A percentile compares a stretch with the other conserved stretches of the same genome.
Conservation (phyloP, 2,888 invertebrate species). For the Macrostomum cliftonense region DNA sequence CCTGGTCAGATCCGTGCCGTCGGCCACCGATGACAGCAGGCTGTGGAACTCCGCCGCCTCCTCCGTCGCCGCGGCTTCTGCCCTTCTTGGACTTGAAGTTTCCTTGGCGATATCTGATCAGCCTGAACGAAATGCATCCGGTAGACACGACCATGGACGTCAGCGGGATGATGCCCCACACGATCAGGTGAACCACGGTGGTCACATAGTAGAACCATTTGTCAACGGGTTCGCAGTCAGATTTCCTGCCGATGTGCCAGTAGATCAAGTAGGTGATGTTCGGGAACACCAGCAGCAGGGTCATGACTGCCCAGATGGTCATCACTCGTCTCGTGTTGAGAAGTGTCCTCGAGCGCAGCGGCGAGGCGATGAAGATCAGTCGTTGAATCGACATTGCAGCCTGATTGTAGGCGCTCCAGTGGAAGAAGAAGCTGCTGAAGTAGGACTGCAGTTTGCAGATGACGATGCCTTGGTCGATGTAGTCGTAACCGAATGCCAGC, state of each 20-base stretch:
- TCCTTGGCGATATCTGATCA: constrained; percentile 5
- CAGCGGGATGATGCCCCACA: constrained; percentile 11
- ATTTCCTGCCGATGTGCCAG: constrained; percentile 7
- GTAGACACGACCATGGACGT: constrained; percentile 8
- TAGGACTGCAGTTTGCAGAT: constrained; percentile 5
- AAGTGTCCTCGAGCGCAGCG: constrained; percentile 3
- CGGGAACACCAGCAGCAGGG: constrained; percentile 5
- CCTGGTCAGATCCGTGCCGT: constrained; percentile 10
- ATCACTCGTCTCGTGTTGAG: constrained; percentile 6
- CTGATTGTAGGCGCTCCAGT: constrained; percentile 13
- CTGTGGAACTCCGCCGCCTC: background rate
- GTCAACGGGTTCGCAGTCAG: constrained; percentile 10
- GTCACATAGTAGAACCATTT: constrained; percentile 6
- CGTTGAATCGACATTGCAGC: constrained; percentile 9
- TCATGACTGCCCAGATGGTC: constrained; percentile 1
- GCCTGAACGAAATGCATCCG: background rate
- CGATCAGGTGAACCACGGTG: constrained; percentile 7
- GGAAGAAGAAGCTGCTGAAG: constrained; percentile 12
- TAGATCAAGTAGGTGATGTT: constrained; percentile 6
- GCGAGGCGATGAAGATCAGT: constrained; percentile 6
- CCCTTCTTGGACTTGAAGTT: background rate
- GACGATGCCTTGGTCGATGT: constrained; percentile 2
- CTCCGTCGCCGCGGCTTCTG: background rate
- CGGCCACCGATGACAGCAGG: background rate
- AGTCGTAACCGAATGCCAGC: constrained; percentile 6